Evolutionary conservation across 2,113 vertebrate species (phyloP).

Genomic region (Centropus bengalensis): DNA sequence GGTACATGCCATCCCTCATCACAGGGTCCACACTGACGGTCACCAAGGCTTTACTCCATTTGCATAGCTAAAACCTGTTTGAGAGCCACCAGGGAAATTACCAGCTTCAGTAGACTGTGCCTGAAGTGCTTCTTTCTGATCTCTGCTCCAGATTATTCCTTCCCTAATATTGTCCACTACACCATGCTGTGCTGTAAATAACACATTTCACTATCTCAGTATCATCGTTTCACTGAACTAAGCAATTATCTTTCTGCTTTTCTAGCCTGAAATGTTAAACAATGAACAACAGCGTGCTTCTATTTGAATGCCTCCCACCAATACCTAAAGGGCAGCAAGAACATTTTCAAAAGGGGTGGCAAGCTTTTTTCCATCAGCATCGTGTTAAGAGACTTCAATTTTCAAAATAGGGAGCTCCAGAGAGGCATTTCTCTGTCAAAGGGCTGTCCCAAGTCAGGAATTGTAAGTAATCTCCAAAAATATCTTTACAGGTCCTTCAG

Average conservation of each 20-base stretch:
- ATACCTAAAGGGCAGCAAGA: not conserved
- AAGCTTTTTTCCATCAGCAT: not conserved
- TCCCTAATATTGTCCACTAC: not conserved
- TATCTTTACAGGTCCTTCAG: not conserved
- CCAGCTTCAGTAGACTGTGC: not conserved
- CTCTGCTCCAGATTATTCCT: constrained; percentile 24
- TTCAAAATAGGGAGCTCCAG: not conserved
- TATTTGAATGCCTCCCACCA: not conserved
- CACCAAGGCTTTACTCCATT: not conserved
- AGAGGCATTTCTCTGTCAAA: not conserved
- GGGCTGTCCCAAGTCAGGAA: not conserved
- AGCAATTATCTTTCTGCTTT: constrained; percentile 34
- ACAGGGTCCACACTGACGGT: rapidly evolving
- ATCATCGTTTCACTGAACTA: not conserved
- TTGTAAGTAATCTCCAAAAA: not conserved
- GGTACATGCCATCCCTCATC: not conserved
- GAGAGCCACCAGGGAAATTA: not conserved
- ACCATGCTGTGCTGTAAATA: constrained; percentile 27
- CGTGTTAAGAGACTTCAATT: not conserved
- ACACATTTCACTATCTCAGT: not conserved
- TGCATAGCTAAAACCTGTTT: not conserved
- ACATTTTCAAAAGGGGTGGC: not conserved
- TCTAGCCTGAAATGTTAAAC: not conserved
- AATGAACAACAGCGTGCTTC: not conserved
- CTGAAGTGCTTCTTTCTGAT: not conserved